Conservation (phyloP, 2,797 vertebrate genomes). For the Lophotriccus pileatus region DNA sequence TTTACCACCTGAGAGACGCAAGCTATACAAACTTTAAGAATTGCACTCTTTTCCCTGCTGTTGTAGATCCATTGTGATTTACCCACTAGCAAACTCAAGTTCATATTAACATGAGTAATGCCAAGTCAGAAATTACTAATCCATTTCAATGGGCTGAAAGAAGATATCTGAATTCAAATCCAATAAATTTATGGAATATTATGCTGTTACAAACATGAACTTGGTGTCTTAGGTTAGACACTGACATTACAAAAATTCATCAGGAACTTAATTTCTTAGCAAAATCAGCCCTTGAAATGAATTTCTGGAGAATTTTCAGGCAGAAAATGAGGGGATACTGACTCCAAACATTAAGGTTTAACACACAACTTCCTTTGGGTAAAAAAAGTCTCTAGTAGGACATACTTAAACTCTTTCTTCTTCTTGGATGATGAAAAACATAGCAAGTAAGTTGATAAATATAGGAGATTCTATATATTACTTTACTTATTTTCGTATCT, state of each 20-base stretch:
- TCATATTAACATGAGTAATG: not conserved
- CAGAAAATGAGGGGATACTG: not conserved
- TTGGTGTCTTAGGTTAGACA: not conserved
- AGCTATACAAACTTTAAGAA: not conserved
- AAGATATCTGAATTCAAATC: not conserved
- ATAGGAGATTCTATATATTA: not conserved
- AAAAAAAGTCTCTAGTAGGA: not conserved
- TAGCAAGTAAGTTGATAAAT: not conserved
- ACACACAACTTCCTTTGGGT: not conserved
- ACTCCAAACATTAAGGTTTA: not conserved
- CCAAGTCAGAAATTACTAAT: not conserved
- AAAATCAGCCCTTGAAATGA: not conserved
- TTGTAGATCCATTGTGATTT: not conserved
- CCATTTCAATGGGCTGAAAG: accelerated
- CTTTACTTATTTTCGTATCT: not conserved
- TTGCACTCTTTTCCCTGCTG: not conserved
- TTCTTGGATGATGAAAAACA: not conserved
- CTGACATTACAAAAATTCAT: not conserved
- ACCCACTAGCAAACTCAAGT: not conserved
- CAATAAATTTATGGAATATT: not conserved
- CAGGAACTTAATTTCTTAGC: not conserved
- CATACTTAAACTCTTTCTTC: not conserved
- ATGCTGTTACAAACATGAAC: not conserved
- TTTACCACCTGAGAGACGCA: not conserved
- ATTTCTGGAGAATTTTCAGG: not conserved